Conservation (phyloP, 2,797 vertebrate species). For the Podargus strigoides region DNA sequence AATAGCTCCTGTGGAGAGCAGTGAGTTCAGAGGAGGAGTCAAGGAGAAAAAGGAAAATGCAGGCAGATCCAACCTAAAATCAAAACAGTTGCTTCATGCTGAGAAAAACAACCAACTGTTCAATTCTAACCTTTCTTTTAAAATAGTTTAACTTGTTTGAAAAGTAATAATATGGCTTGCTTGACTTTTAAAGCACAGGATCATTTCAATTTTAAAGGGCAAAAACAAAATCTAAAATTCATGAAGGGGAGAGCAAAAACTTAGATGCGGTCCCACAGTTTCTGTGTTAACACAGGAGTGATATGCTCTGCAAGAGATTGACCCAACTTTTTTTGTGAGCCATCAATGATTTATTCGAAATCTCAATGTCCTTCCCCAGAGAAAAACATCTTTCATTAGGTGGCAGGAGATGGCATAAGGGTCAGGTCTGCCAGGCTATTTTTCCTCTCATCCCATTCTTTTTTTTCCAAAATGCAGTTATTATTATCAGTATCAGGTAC, state of each 20-base stretch:
- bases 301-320: slow-evolving; percentile 37
- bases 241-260: slow-evolving; percentile 11
- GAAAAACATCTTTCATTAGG: slow-evolving; percentile 50
- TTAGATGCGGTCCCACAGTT: neutral
- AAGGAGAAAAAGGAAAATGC: neutral
- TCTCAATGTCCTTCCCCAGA: neutral
- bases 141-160: neutral
- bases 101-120: neutral
- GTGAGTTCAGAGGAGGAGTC: neutral
- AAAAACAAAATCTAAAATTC: slow-evolving; percentile 14
- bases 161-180: neutral
- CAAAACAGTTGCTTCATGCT: neutral
- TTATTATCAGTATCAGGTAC: neutral
- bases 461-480: neutral
- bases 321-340: slow-evolving; percentile 53
- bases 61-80: neutral
- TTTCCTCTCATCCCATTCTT: neutral
- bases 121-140: neutral
- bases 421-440: neutral
- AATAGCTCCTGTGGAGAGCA: neutral
- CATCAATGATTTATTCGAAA: slow-evolving; percentile 68
- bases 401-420: neutral
- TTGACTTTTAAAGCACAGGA: neutral
- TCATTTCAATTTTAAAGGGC: slow-evolving; percentile 39
- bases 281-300: neutral